Evolutionary conservation across 2,797 vertebrate species (phyloP).

Genomic region (Numenius phaeopus): DNA sequence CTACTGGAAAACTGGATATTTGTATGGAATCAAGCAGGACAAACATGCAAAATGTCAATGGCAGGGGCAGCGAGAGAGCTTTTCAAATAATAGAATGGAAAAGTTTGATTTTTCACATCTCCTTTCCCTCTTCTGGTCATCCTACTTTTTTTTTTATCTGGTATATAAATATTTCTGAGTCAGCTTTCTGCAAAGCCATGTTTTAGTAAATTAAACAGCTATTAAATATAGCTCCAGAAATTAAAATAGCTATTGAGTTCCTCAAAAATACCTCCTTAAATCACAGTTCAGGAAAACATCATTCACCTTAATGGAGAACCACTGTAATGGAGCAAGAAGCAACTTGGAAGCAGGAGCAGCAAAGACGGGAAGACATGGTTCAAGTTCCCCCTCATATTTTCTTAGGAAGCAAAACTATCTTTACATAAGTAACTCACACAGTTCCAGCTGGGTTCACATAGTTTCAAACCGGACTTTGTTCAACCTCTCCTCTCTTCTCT

Average conservation of each 20-base stretch:
- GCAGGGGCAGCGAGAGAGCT: neutral
- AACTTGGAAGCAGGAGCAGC: conserved; percentile 50
- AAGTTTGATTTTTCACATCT: neutral
- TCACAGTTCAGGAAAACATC: conserved; percentile 67
- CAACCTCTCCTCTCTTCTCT: neutral
- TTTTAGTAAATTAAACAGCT: conserved; percentile 48
- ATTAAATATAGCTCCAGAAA: conserved; percentile 32
- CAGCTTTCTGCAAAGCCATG: conserved; percentile 13
- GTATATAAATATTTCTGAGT: conserved; percentile 8
- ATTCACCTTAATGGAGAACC: conserved; percentile 58
- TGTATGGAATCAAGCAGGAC: neutral
- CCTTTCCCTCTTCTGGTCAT: neutral
- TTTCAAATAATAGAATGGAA: neutral
- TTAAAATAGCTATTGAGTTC: conserved; percentile 20
- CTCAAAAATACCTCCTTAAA: conserved; percentile 46
- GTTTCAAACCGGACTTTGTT: neutral
- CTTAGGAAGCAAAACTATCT: conserved; percentile 55
- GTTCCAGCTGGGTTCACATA: neutral
- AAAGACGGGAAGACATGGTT: conserved; percentile 25
- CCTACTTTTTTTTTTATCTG: neutral
- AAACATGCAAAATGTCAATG: neutral
- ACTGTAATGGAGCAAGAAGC: conserved; percentile 67
- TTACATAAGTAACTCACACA: conserved; percentile 26
- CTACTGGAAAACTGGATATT: neutral
- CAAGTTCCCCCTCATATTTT: conserved; percentile 46